phyloP scores from a whole-genome alignment of 2,888 invertebrate species.

The Eilema caniola region DNA sequence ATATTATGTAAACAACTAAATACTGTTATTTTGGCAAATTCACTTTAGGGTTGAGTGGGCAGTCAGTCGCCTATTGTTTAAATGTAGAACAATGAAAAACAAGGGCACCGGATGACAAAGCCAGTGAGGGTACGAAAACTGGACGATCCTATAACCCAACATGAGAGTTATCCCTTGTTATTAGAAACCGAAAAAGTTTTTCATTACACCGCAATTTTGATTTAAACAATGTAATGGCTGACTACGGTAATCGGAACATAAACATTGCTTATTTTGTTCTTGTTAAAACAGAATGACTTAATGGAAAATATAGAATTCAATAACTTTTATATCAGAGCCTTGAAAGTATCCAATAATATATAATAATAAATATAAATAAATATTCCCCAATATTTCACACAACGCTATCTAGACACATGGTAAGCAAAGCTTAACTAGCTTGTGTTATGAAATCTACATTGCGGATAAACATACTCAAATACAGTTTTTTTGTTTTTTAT shows the following conservation, averaged over 20 bases:
- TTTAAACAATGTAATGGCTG: constrained; percentile 29
- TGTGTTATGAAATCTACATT: no score
- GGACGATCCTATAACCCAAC: constrained; percentile 55
- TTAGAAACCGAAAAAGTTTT: constrained; percentile 50
- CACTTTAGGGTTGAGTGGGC: constrained; percentile 63
- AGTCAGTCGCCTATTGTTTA: constrained; percentile 61
- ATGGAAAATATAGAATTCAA: not conserved
- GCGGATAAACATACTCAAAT: no score
- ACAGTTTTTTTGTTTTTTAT: no score
- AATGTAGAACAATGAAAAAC: constrained; percentile 68
- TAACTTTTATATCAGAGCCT: not conserved
- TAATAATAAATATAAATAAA: no score
- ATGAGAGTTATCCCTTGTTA: constrained; percentile 53
- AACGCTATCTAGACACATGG: no score
- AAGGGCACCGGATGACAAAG: constrained; percentile 66
- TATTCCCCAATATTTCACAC: no score
- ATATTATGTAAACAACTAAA: constrained; percentile 54
- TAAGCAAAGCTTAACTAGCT: no score
- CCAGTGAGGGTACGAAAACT: constrained; percentile 61
- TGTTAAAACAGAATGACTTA: not conserved
- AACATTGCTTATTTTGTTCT: not conserved
- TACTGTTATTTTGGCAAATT: constrained; percentile 67
- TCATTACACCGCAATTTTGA: constrained; percentile 37
- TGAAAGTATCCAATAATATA: no score
- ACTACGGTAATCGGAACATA: constrained; percentile 19